Evolutionary conservation across 1,140 invertebrate species (phyloP).

Genomic region (Drosophila tristis): DNA sequence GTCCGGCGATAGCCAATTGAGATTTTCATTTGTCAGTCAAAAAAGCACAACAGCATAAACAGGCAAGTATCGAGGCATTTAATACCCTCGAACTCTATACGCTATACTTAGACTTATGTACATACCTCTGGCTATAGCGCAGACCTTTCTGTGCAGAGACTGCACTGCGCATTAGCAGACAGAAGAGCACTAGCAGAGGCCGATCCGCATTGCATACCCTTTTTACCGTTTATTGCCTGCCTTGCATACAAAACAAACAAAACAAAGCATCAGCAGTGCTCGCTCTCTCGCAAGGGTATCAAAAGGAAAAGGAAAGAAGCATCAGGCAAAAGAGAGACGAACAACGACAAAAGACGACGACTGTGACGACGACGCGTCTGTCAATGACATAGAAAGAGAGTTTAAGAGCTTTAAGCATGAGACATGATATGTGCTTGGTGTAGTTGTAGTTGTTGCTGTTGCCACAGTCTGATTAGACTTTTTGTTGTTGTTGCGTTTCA

Average conservation of each 20-base stretch:
- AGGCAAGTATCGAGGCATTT: no score
- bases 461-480: slow-evolving; percentile 74
- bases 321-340: slow-evolving; percentile 23
- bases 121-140: background rate
- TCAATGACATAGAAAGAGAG: slow-evolving; percentile 81
- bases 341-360: slow-evolving; percentile 34
- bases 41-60: slow-evolving; percentile 19
- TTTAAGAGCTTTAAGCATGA: slow-evolving; percentile 47
- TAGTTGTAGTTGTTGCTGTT: slow-evolving; percentile 14
- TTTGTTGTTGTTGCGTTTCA: slow-evolving; percentile 74
- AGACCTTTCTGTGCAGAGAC: background rate
- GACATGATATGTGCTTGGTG: slow-evolving; percentile 73
- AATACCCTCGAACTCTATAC: no score
- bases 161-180: no score
- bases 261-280: no score
- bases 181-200: no score
- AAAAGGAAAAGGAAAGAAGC: no score
- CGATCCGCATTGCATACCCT: no score
- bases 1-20: slow-evolving; percentile 80
- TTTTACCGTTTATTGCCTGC: no score
- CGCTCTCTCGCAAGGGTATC: no score
- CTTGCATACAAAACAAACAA: no score
- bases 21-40: slow-evolving; percentile 81
- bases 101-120: background rate
- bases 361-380: slow-evolving; percentile 57